These are phyloP conservation scores for Gallinago paraguaiae DNA, from an alignment of 2,113 vertebrate genomes.

Conservation along the genomic window DNA sequence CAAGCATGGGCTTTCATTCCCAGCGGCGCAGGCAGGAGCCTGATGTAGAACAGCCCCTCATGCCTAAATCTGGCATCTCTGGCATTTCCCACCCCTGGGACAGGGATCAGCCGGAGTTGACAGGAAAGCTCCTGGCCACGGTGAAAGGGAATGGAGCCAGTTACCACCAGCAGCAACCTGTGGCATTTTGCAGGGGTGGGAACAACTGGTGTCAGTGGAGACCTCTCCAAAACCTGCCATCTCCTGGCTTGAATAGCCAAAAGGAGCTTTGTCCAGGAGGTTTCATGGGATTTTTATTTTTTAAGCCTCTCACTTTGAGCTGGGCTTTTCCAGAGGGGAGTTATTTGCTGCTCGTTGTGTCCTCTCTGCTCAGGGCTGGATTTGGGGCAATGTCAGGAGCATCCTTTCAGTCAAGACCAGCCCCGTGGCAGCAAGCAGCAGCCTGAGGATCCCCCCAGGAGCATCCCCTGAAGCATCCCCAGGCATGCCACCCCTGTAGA, in stretches of 20 bases:
- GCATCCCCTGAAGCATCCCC: background rate
- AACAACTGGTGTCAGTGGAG: background rate
- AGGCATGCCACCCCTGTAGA: background rate
- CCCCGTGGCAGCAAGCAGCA: background rate
- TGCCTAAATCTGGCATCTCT: background rate
- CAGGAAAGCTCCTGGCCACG: accelerated
- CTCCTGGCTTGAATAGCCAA: background rate
- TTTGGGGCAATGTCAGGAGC: background rate
- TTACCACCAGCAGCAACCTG: background rate
- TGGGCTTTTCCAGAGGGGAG: background rate
- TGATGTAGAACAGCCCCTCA: accelerated
- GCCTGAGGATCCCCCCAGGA: background rate
- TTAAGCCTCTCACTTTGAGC: background rate
- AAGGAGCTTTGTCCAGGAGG: background rate
- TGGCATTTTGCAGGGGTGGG: background rate
- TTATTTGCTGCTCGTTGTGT: background rate
- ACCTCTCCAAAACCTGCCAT: background rate
- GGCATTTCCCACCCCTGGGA: background rate
- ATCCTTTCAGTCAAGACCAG: background rate
- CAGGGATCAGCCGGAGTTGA: background rate
- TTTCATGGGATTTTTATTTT: background rate
- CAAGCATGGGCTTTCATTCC: accelerated
- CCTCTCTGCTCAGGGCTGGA: background rate
- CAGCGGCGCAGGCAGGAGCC: background rate
- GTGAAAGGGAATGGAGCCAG: background rate